Conservation (phyloP, 1,140 invertebrate species). For the Lepidotrigona ventralis region DNA sequence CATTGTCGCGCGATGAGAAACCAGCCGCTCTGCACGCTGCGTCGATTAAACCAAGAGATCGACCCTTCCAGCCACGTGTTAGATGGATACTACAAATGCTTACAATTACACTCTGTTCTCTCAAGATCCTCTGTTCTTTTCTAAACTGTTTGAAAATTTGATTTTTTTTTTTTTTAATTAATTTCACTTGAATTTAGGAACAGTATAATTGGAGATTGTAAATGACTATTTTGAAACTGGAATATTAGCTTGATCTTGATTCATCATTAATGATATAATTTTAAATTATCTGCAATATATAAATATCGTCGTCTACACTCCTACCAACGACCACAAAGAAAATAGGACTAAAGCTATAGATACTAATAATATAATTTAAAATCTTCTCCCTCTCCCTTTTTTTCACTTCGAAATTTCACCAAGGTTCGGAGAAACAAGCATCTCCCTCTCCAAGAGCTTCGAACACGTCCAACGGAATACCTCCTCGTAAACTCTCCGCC, state of each 20-base stretch:
- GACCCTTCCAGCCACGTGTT: not conserved
- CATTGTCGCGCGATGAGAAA: conserved; percentile 39
- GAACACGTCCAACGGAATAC: not conserved
- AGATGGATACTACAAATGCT: not conserved
- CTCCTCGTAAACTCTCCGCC: not conserved
- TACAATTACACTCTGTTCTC: not conserved
- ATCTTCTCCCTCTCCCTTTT: not conserved
- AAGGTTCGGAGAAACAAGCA: not conserved
- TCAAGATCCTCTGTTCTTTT: not conserved
- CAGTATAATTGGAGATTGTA: too few relatives aligned
- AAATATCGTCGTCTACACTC: too few relatives aligned
- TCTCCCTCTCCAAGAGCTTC: not conserved
- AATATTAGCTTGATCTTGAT: too few relatives aligned
- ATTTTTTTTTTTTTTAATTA: too few relatives aligned
- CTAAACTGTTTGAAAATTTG: too few relatives aligned
- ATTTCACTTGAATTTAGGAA: too few relatives aligned
- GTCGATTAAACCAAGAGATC: not conserved
- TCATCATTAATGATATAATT: too few relatives aligned
- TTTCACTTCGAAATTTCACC: not conserved
- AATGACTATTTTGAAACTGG: too few relatives aligned
- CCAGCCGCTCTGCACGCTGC: not conserved
- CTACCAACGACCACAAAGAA: too few relatives aligned
- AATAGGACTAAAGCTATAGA: too few relatives aligned
- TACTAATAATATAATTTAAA: too few relatives aligned
- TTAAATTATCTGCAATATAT: too few relatives aligned